Percentiles rank a stretch among this genome's conserved stretches.
These are phyloP conservation scores for Orchestia grillus DNA, from an alignment of 1,140 invertebrate genomes.

Conservation along the genomic window DNA sequence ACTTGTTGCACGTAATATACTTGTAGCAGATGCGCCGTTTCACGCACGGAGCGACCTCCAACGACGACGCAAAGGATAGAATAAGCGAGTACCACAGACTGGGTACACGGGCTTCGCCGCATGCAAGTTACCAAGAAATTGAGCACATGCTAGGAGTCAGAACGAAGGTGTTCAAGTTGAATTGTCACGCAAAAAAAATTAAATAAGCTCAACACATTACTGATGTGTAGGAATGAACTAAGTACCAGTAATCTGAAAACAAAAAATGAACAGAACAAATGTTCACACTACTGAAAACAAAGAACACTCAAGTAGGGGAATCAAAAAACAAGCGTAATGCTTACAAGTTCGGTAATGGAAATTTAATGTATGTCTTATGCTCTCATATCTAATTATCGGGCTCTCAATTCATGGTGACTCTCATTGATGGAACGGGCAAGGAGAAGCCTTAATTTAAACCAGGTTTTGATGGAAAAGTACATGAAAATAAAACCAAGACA, in stretches of 20 bases:
- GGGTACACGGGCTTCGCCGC: no score
- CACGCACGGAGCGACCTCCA: background rate
- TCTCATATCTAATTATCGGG: no score
- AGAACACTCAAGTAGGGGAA: background rate
- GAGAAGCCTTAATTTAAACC: background rate
- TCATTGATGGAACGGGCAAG: no score
- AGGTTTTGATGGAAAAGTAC: background rate
- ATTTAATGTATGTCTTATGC: no score
- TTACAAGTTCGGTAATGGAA: no score
- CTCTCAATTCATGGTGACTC: background rate
- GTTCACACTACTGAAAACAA: background rate
- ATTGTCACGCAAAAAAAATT: background rate
- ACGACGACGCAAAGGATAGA: background rate
- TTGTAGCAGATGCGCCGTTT: background rate
- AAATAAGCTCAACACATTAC: background rate
- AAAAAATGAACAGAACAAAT: background rate
- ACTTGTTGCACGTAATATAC: background rate
- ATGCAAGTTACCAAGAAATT: background rate
- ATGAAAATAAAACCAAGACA: background rate
- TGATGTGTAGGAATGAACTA: background rate
- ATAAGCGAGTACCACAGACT: no score
- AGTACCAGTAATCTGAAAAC: background rate
- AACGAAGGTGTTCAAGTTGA: background rate
- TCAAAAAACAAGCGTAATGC: background rate
- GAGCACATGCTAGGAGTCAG: background rate